Conservation (phyloP, 2,797 vertebrate species). For the Pseudochaenichthys georgianus region DNA sequence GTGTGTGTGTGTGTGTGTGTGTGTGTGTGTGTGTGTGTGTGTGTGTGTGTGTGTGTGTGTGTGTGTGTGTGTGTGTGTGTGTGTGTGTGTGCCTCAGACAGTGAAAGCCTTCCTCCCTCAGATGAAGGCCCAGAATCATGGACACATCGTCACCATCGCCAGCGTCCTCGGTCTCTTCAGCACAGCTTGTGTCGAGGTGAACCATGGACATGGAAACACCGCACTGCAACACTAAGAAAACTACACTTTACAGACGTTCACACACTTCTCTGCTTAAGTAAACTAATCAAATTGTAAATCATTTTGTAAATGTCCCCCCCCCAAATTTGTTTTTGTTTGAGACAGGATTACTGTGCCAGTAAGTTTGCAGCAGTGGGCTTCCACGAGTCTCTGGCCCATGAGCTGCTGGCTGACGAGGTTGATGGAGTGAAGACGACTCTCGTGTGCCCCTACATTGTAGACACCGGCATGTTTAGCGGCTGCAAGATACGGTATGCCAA, state of each 20-base stretch:
- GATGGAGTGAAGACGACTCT: slow-evolving; percentile 80
- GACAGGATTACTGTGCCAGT: slow-evolving; percentile 82
- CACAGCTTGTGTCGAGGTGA: slow-evolving; percentile 79
- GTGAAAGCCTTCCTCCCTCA: slow-evolving; percentile 80
- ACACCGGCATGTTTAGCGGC: slow-evolving; percentile 80
- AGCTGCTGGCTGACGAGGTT: slow-evolving; percentile 77
- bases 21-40: background rate
- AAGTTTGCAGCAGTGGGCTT: slow-evolving; percentile 83
- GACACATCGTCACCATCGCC: slow-evolving; percentile 76
- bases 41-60: slow-evolving; percentile 10
- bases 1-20: no score
- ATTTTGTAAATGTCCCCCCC: background rate
- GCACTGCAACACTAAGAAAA: background rate
- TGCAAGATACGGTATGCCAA: slow-evolving; percentile 72
- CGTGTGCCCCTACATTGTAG: slow-evolving; percentile 79
- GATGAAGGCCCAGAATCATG: slow-evolving; percentile 71
- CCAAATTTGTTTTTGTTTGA: slow-evolving; percentile 7
- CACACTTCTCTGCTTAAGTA: background rate
- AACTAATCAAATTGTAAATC: background rate
- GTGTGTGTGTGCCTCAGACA: slow-evolving; percentile 62
- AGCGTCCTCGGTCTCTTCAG: slow-evolving; percentile 79
- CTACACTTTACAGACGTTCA: background rate
- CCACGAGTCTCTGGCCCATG: slow-evolving; percentile 82
- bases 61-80: slow-evolving; percentile 1
- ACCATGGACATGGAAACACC: background rate